Base-by-base conservation (phyloP, 2,888 invertebrate genomes). In the Diadegma fenestrale region DNA sequence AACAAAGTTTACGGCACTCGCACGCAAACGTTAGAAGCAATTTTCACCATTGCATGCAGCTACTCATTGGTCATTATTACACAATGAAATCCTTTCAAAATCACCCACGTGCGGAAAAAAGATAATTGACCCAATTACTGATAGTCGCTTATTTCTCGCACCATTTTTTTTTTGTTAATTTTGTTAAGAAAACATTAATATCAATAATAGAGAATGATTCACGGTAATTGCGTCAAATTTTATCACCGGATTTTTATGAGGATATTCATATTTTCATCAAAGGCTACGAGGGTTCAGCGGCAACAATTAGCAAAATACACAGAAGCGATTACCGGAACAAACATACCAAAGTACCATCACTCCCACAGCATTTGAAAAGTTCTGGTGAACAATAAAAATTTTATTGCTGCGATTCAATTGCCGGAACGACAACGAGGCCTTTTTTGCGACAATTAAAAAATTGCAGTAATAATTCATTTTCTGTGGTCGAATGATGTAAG, bases 261-360 rank as follows among this genome's bases (percentile, higher is more conserved):
- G 6, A n/a, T 58, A 54, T 54, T 54, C 10, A 26, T 54, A 54
- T 54, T 22, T 51, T 19, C 19, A 14, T 58, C 14, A 26, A 58
- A 26, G 26, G 58, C 5, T 58, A 14, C 14, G 26, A 26, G 26
- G 14, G 8, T 58, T 4, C 6, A 14, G 26, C 14, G 14, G 26
- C 14, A 26, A 58, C 14, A 26, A 58, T 58, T 58, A 58, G 58
- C 26, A 14, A 26, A 58, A 58, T 58, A 26, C 58, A 14, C 5
- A 26, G 22, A 26, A 26, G 58, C 58, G 58, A 58, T 58, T 58
- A 58, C 58, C 14, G 26, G 14, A 58, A 58, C 26, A 58, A 58
- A 58, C 22, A 26, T 26, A 58, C 58, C 26, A 12, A 26, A 26
- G 14, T 12, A 58, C 14, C 14, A 58, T 58, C 58, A 14, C 14